Evolutionary conservation across 2,888 invertebrate species (phyloP), one percentile per base, ranked within the genome.

Genomic region (Xestobium rufovillosum): DNA sequence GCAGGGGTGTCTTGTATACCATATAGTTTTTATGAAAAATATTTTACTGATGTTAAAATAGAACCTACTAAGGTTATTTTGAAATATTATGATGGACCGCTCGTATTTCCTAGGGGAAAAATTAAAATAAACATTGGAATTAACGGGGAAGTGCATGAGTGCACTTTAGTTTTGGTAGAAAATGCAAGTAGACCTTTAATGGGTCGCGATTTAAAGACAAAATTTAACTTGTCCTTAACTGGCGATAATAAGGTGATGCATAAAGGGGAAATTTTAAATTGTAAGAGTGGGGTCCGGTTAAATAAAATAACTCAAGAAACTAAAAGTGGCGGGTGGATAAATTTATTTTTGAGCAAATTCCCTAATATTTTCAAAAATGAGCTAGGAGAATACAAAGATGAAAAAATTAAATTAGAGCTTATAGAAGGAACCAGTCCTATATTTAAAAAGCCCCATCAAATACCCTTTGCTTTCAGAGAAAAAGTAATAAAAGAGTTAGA

Each of bases 1-100:
- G 39, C 39, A 11, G 35, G 39, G n/a, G 13, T 35, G 13, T 36
- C 39, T 9, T 14, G 17, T 17, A 25, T 41, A 12, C 29, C 37
- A 3, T 25, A 17, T 9, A 27, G 12, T 16, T 16, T 33, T 25
- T 40, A 32, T 37, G 14, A 8, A 2, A 34, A 31, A 26, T 10
- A 37, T 26, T 40, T 39, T 36, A 15, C 31, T 14, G 12, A 36
- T 23, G 10, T 32, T 14, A 11, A 19, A 14, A 9, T 40, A 16
- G 15, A 15, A n/a, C 16, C 31, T 10, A 31, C 26, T 10, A 16
- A 11, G 10, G 25, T 16, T 12, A 14, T 30, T 9, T 31, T 39
- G 13, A 31, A 28, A 27, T 23, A 16, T 23, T 36, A 39, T 6
- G 25, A 31, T 26, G 26, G 34, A 4, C 9, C 11, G 10, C 14